A percentile compares a stretch with the other conserved stretches of the same genome.
Conservation (phyloP, 2,888 invertebrate species). For the Lysandra coridon region DNA sequence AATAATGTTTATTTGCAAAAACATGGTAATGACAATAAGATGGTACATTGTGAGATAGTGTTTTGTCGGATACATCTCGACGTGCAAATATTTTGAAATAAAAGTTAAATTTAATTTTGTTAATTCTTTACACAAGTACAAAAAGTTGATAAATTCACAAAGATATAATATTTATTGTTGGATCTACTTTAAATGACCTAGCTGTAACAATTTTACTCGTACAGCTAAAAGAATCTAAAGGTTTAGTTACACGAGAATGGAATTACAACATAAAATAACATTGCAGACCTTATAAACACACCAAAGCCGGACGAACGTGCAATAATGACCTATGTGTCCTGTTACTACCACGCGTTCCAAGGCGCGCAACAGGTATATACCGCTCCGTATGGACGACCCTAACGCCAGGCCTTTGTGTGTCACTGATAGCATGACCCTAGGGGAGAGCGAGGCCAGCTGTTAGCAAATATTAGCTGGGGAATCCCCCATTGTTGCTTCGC, state of each 20-base stretch:
- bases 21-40: no score
- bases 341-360: slow-evolving; percentile 99
- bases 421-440: slow-evolving; percentile 72
- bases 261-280: slow-evolving; percentile 41
- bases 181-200: background rate
- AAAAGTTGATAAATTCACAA: background rate
- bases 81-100: no score
- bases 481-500: background rate
- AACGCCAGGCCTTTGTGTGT: slow-evolving; percentile 75
- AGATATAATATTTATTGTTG: background rate
- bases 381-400: slow-evolving; percentile 62
- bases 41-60: no score
- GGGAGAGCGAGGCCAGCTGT: slow-evolving; percentile 23
- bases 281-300: slow-evolving; percentile 99
- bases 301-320: slow-evolving; percentile 99
- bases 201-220: background rate
- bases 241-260: background rate
- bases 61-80: no score
- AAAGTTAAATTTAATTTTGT: no score
- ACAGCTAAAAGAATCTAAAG: background rate
- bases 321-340: slow-evolving; percentile 99
- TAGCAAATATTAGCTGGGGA: slow-evolving; percentile 9
- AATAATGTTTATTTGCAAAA: no score
- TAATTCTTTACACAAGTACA: no score
- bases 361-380: slow-evolving; percentile 96